phyloP scores from a whole-genome alignment of 2,888 invertebrate species.

The Chrysodeixis includens region DNA sequence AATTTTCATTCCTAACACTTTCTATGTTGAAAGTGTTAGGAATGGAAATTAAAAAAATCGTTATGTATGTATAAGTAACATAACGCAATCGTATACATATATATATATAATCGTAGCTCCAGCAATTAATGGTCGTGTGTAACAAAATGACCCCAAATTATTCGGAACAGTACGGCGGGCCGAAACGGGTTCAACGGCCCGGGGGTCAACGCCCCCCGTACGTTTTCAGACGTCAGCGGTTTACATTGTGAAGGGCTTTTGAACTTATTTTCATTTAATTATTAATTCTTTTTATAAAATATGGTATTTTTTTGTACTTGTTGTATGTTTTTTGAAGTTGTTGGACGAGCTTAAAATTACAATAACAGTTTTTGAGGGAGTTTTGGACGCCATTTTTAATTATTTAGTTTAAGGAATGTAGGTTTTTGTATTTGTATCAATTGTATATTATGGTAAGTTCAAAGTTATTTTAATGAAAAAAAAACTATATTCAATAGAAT shows the following conservation, averaged over 20 bases:
- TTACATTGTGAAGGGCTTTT: conserved; percentile 42
- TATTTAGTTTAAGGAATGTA: too few relatives aligned
- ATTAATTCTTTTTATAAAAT: not conserved
- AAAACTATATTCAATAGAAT: too few relatives aligned
- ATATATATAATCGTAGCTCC: conserved; percentile 19
- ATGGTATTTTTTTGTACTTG: not conserved
- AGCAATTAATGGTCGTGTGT: conserved; percentile 59
- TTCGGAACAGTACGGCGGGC: conserved; percentile 59
- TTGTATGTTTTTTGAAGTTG: too few relatives aligned
- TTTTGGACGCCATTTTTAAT: too few relatives aligned
- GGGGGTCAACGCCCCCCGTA: conserved; percentile 47
- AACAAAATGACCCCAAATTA: conserved; percentile 69
- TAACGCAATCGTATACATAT: not conserved
- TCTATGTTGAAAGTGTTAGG: too few relatives aligned
- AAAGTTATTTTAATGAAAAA: too few relatives aligned
- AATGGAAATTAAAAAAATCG: too few relatives aligned
- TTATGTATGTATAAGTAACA: not conserved
- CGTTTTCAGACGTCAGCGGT: conserved; percentile 54
- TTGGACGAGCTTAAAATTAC: too few relatives aligned
- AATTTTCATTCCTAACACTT: too few relatives aligned
- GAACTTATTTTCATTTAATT: conserved; percentile 24
- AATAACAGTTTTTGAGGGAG: too few relatives aligned
- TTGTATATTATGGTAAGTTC: too few relatives aligned
- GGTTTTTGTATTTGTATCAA: too few relatives aligned
- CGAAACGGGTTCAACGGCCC: conserved; percentile 66